phyloP scores from a whole-genome alignment of 2,888 invertebrate genomes.

The Alitta virens region DNA sequence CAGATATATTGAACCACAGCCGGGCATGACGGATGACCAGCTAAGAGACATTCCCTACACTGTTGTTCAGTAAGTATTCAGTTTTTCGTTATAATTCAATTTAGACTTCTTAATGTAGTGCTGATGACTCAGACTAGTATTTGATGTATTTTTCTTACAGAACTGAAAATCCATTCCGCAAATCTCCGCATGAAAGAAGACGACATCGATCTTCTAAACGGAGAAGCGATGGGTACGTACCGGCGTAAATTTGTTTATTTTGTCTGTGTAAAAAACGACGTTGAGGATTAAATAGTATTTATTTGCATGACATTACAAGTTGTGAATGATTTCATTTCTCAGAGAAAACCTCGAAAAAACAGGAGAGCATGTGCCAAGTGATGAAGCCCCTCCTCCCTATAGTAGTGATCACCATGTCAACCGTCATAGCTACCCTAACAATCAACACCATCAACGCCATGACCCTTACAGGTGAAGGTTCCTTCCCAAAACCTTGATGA shows the following conservation, averaged over 20 bases:
- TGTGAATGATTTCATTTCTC: too few species aligned
- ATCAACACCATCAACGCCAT: constrained; percentile 12
- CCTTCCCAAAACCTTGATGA: background rate
- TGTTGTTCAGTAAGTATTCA: constrained; percentile 49
- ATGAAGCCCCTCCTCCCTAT: constrained; percentile 25
- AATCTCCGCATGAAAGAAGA: background rate
- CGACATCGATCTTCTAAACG: constrained; percentile 42
- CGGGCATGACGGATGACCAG: constrained; percentile 46
- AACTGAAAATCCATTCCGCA: too few species aligned
- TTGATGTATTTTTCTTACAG: background rate
- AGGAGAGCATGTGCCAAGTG: constrained; percentile 11
- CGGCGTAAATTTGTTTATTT: background rate
- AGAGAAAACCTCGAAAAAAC: too few species aligned
- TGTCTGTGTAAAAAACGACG: too few species aligned
- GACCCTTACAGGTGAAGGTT: constrained; percentile 7
- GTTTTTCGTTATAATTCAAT: background rate
- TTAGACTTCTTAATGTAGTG: too few species aligned
- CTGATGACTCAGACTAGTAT: too few species aligned
- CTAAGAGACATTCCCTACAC: constrained; percentile 49
- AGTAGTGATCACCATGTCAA: background rate
- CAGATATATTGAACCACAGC: constrained; percentile 30
- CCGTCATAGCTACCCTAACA: background rate
- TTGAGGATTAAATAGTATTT: too few species aligned
- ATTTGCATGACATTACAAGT: too few species aligned
- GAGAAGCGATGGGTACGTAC: constrained; percentile 42